These are phyloP conservation scores for Drosophila bocki DNA, from an alignment of 1,140 invertebrate species.

Conservation along the genomic window DNA sequence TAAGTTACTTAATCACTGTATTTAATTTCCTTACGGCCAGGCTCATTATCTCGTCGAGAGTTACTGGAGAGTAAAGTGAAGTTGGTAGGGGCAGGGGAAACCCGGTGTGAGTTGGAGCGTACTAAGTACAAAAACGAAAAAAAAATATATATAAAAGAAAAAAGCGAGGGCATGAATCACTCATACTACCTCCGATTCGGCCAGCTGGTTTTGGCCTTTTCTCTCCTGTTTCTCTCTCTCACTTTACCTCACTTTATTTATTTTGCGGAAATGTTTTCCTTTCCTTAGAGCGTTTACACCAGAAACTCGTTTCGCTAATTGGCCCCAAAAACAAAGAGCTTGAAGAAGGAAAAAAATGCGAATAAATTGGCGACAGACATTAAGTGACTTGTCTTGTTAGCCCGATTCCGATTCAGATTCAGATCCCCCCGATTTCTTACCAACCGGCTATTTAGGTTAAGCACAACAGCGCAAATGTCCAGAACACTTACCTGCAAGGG, in stretches of 20 bases:
- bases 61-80: constrained; percentile 21
- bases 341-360: constrained; percentile 27
- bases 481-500: constrained; percentile 72
- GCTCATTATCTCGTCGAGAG: constrained; percentile 72
- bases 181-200: constrained; percentile 53
- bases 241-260: constrained; percentile 33
- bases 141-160: constrained; percentile 16
- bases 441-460: constrained; percentile 61
- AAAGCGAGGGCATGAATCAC: constrained; percentile 75
- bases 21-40: constrained; percentile 75
- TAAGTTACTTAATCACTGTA: constrained; percentile 83
- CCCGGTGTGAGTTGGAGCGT: constrained; percentile 72
- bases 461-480: constrained; percentile 30
- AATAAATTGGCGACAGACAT: constrained; percentile 53
- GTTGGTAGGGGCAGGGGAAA: constrained; percentile 7
- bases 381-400: constrained; percentile 60
- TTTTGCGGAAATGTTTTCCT: constrained; percentile 77
- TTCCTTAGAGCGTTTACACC: constrained; percentile 47
- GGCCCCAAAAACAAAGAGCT: constrained; percentile 49
- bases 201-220: constrained; percentile 59
- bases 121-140: constrained; percentile 30
- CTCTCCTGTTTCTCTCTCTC: not conserved
- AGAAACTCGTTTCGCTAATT: constrained; percentile 69
- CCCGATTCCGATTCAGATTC: constrained; percentile 28
- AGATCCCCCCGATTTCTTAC: constrained; percentile 11